Percentiles rank a stretch among this genome's conserved stretches.
Evolutionary conservation across 2,797 vertebrate species (phyloP).

Genomic region (Smutsia gigantea): DNA sequence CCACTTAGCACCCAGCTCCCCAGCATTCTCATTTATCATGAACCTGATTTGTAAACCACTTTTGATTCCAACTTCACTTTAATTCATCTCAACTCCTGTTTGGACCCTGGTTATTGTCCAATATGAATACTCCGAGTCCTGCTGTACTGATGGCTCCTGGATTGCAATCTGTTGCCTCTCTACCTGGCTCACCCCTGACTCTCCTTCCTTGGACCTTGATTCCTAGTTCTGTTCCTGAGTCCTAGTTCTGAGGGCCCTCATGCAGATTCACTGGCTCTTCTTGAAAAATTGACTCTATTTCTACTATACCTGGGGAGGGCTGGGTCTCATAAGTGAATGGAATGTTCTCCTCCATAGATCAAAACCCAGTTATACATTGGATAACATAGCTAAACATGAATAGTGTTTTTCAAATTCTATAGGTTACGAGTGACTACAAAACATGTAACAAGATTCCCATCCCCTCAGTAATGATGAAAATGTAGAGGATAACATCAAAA

Average conservation of each 20-base stretch:
- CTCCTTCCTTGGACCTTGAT: not conserved
- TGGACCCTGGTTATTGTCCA: not conserved
- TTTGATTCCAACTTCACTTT: not conserved
- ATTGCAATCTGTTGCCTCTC: not conserved
- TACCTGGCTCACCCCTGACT: not conserved
- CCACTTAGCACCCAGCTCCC: fast-evolving
- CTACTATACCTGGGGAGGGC: not conserved
- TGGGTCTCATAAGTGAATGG: not conserved
- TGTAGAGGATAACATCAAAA: not conserved
- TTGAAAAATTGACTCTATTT: not conserved
- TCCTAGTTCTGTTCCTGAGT: too few species aligned
- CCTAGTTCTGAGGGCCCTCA: not conserved
- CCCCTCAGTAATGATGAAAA: not conserved
- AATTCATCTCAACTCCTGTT: not conserved
- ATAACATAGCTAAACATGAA: not conserved
- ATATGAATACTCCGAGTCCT: too few species aligned
- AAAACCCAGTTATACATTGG: not conserved
- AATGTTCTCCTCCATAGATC: not conserved
- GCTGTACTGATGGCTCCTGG: not conserved
- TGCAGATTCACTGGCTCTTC: not conserved
- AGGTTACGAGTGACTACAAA: not conserved
- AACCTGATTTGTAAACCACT: not conserved
- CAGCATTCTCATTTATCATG: not conserved
- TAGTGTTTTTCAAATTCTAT: not conserved
- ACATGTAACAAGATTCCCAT: not conserved